Base-by-base conservation (phyloP, 2,888 invertebrate species). In the Agrotis clavis region DNA sequence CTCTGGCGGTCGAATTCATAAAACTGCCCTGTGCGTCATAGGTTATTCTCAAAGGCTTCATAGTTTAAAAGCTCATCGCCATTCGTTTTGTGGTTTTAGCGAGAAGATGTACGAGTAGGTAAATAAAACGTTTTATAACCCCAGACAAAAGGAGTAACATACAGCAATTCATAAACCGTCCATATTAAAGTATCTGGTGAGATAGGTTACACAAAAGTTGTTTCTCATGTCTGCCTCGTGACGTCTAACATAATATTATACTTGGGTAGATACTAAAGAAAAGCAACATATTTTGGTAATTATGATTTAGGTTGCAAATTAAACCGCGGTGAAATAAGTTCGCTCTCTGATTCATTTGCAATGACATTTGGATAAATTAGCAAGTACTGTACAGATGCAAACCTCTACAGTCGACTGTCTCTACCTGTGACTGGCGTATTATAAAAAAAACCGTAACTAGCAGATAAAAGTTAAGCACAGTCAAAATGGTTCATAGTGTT, bases 161-260 rank as follows among this genome's bases (percentile, higher is more conserved):
- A 74, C 50, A 30, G 18, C 45, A 35, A 74, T 74, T 65, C 4
- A 65, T 57, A 14, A 30, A 45, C 14, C 45, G 30, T 69, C 30
- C 45, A 35, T 70, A 53, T 47, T 53, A 54, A 61, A 71, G 16
- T 60, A 41, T 2, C 41, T 41, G 41, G n/a, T n/a, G 14, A 35
- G 21, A 47, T 41, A 47, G 9, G 41, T 41, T 41, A 53, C 51
- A 53, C n/a, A 53, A 16, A n/a, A 35, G 21, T 51, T 11, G 51
- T 71, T 62, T 54, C 25, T 71, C 41, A 61, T 61, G 19, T 41
- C 35, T 47, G 6, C n/a, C 25, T 48, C 5, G 6, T 48, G 9
- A 19, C 41, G 41, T 41, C 11, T 41, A 41, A 41, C 41, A 41
- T 41, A 11, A 35, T 30, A 30, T 30, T 6, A 7, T 6, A 3